Evolutionary conservation across 2,113 vertebrate genomes (phyloP), one percentile per base, ranked within the genome.

Genomic region (Dendropsophus ebraccatus): DNA sequence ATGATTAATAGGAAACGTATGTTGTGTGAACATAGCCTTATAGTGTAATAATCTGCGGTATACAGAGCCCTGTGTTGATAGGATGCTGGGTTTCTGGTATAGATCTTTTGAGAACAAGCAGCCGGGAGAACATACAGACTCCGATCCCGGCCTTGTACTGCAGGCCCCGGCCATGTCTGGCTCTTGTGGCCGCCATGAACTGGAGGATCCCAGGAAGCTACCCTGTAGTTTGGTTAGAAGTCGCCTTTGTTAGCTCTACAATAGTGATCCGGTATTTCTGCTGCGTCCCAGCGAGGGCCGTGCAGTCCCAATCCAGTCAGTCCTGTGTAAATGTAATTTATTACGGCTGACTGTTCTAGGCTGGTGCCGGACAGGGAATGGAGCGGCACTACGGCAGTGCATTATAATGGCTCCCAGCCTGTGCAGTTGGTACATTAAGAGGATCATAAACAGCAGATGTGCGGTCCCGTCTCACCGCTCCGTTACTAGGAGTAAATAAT

Each of bases 381-480:
- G 12, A 74, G 37, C 45, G 7, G 35, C 10, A 1, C 47, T 41
- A 49, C 45, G 9, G 12, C 14, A 11, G 52, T 8, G 16, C 28
- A 9, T 14, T 30, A 32, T 25, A 19, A 17, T 9, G 16, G 45
- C n/a, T 70, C 21, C 23, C 62, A 50, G 70, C 47, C 47, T 52
- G n/a, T 9, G 67, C 32, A 58, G 19, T 73, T 12, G 23, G 49
- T 83, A 16, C 47, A 69, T 82, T 82, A 69, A 70, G 62, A 50
- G 81, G 62, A 52, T 56, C 81, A 70, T 52, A 82, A 70, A 82
- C 13, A 8, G 47, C 81, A 82, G 81, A 52, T 72, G 81, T 69
- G 79, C 41, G 52, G 23, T 47, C 23, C n/a, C 45, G 21, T 50
- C 28, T 19, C 25, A 5, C 62, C 25, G 28, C 35, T 35, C 45